Base-by-base conservation (phyloP, 2,888 invertebrate species). In the Lordiphosa fenestrarum region DNA sequence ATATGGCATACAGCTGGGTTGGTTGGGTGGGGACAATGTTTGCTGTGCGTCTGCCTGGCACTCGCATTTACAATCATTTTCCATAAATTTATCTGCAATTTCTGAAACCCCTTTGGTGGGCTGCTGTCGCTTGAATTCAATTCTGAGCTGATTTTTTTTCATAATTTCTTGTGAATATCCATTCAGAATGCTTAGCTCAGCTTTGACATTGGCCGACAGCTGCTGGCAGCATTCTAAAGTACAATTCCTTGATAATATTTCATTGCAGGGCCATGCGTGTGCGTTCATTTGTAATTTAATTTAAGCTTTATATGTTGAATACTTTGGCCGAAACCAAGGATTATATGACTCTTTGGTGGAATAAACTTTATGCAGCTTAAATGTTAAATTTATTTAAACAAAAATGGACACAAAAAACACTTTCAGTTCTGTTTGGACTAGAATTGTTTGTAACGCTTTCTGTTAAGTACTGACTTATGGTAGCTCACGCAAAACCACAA, bases 61-160 rank as follows among this genome's bases (percentile, higher is more conserved):
- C 46, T 51, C 51, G 64, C 53, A 49, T 61, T 55, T 54, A 56
- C 63, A 81, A 78, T 75, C 73, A 81, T 84, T 84, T 84, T 81
- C 83, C 75, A 81, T 81, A 84, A 84, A 84, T 82, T 75, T 84
- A 75, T 82, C 76, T 71, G 63, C 66, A 71, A 69, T 81, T 67
- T 65, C 65, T 54, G 50, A 41, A 48, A 37, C 19, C 25, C 37
- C 19, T 30, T 33, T 38, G 30, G 38, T 57, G 38, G 30, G 4
- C 15, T 12, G 57, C 51, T 52, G 49, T 56, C 42, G 40, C 64
- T 60, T 35, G 48, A 56, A 68, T 77, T 61, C 71, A 71, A 82
- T 74, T 66, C 56, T 52, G 37, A 49, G 53, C 50, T 53, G 44
- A 59, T 53, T 53, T 51, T 39, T 49, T 50, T 52, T 49, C 38